Base-by-base conservation (phyloP, 2,888 invertebrate species). In the Erannis defoliaria region DNA sequence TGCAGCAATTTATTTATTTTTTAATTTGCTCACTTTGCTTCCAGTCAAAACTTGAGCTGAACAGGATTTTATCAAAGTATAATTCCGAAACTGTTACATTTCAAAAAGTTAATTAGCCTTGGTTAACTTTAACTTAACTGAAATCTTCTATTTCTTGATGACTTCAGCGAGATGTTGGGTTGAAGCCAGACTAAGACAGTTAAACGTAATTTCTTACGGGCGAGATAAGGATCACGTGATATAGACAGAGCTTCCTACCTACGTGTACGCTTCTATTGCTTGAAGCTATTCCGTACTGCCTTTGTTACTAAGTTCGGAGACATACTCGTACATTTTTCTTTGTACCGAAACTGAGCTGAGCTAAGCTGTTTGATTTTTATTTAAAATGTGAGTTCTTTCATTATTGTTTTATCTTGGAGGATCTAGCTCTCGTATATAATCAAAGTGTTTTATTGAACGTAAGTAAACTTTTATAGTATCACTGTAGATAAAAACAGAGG, bases 181-280 rank as follows among this genome's bases (percentile, higher is more conserved):
- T 16, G 53, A 31, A 46, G 3, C 16, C 21, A 46, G 42, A 16
- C 38, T 56, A 42, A 49, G 59, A 64, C 49, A 63, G 19, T 26
- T 37, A 33, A 18, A 19, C 8, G 37, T 37, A 49, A 19, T 50
- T 31, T 49, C 21, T 37, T 45, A 38, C 45, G 43, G 16, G 33
- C 14, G 35, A 19, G 61, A 62, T 62, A 61, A 61, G 45, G 62
- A 62, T 53, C 46, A 55, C 46, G 26, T 14, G 29, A 62, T 61
- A 50, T 38, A 16, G 37, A 45, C 10, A 14, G 21, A 45, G 18
- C n/a, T 12, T 51, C 6, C 6, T 26, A 26, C 26, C 31, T 29
- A 43, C 37, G 50, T 51, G 49, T 62, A 50, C 49, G 57, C 37
- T 31, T 63, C 43, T 55, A 33, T 50, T 26, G 62, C 62, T 57